These are phyloP conservation scores for Dendrolimus kikuchii DNA, from an alignment of 1,140 invertebrate species.

Conservation along the genomic window DNA sequence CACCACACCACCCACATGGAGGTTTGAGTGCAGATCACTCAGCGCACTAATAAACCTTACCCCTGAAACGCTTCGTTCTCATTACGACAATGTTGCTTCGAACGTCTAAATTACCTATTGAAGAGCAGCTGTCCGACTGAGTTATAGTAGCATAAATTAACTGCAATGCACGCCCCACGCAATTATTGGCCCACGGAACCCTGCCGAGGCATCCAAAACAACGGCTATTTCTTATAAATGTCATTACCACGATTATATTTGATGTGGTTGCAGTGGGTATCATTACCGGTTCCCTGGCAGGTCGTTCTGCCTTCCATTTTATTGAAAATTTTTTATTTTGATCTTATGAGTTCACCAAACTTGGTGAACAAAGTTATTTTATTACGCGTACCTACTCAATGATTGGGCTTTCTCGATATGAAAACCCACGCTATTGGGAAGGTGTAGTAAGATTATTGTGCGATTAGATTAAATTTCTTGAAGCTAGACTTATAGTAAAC, in stretches of 20 bases:
- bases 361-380: background rate
- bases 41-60: constrained; percentile 33
- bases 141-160: constrained; percentile 65
- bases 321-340: constrained; percentile 10
- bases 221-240: constrained; percentile 20
- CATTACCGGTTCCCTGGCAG: constrained; percentile 21
- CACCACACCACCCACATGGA: constrained; percentile 12
- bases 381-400: too few species aligned
- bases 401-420: too few species aligned
- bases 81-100: constrained; percentile 61
- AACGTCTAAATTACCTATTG: constrained; percentile 68
- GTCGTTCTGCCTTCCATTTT: constrained; percentile 19
- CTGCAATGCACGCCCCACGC: constrained; percentile 39
- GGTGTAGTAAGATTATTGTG: too few species aligned
- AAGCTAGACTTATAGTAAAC: too few species aligned
- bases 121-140: constrained; percentile 44
- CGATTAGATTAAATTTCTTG: too few species aligned
- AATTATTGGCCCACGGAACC: constrained; percentile 23
- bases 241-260: constrained; percentile 19
- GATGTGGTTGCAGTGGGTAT: constrained; percentile 14
- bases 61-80: constrained; percentile 35
- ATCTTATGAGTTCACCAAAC: constrained; percentile 1
- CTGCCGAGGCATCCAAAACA: constrained; percentile 14
- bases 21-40: constrained; percentile 17
- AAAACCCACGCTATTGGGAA: too few species aligned